A percentile compares a stretch with the other conserved stretches of the same genome.
Evolutionary conservation across 2,113 vertebrate species (phyloP).

Genomic region (Pipa parva): DNA sequence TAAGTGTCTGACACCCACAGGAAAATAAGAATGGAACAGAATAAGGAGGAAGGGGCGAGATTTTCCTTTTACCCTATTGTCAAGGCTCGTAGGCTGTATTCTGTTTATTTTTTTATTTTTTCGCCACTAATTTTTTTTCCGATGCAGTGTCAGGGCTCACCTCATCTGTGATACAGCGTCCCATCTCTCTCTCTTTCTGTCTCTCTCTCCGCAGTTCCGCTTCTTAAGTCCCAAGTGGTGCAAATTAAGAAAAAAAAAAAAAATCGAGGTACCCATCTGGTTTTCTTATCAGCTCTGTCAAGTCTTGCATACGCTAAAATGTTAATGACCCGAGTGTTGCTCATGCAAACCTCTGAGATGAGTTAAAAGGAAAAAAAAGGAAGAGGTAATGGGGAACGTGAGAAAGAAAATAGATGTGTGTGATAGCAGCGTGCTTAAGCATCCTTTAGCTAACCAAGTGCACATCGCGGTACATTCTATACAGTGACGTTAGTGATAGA

Average conservation of each 20-base stretch:
- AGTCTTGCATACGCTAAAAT: slow-evolving; percentile 80
- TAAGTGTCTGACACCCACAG: background rate
- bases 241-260: slow-evolving; percentile 10
- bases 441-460: slow-evolving; percentile 2
- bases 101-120: background rate
- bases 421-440: background rate
- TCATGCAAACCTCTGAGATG: slow-evolving; percentile 68
- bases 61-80: slow-evolving; percentile 11
- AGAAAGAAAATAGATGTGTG: slow-evolving; percentile 12
- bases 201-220: slow-evolving; percentile 54
- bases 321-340: slow-evolving; percentile 88
- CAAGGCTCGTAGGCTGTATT: background rate
- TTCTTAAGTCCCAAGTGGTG: slow-evolving; percentile 61
- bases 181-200: slow-evolving; percentile 52
- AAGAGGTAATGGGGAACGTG: background rate
- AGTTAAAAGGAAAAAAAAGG: no score
- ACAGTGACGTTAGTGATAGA: slow-evolving; percentile 25
- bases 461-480: background rate
- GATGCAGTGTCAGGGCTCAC: slow-evolving; percentile 40
- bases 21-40: background rate
- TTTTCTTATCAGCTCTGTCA: slow-evolving; percentile 79
- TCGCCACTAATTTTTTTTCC: background rate
- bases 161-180: slow-evolving; percentile 46
- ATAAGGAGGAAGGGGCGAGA: background rate
- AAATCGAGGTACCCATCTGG: slow-evolving; percentile 77